Evolutionary conservation across 2,797 vertebrate species (phyloP), one percentile per base, ranked within the genome.

Genomic region (Capromys pilorides): DNA sequence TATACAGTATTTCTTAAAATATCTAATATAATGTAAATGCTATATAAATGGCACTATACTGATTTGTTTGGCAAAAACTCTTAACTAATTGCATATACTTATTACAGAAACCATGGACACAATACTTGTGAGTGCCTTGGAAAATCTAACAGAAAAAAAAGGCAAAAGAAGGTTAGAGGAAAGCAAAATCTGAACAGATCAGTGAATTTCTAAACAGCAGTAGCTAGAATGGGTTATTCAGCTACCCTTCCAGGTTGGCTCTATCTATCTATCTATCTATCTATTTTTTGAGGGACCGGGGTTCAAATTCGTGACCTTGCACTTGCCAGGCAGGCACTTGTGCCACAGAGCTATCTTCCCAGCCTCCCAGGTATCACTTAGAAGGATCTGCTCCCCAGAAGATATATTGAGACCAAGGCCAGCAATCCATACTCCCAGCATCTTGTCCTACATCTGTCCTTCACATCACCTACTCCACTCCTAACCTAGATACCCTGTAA

Each of bases 141-240:
- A 86, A 96, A 97, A 96, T 90, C 95, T 97, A 97, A 96, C 71
- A 93, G 81, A 96, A 97, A 92, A 89, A 97, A 97, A 97, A 95
- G 36, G 79, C 11, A 39, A 91, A 79, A 64, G 39, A 91, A 73
- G 28, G 94, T 95, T 77, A 96, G 94, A 97, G 90, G 92, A 86
- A 97, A 97, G 84, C 96, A 90, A 97, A 96, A 88, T 95, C 95
- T 39, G 39, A 39, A 33, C 0, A 24, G 6, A 64, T 14, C 21
- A 33, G 51, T 0, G 16, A 21, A 73, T 78, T 93, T 86, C 66
- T 81, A 19, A 82, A n/a, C 26, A 62, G 7, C 2, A n/a, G 45
- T 3, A 73, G 45, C 54, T 49, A 16, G 13, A 83, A 75, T 11
- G 4, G 36, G 49, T 66, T 21, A 28, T 61, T 75, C 31, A 39